These are phyloP conservation scores for Acronicta leporina DNA, from an alignment of 2,888 invertebrate species.

Conservation along the genomic window DNA sequence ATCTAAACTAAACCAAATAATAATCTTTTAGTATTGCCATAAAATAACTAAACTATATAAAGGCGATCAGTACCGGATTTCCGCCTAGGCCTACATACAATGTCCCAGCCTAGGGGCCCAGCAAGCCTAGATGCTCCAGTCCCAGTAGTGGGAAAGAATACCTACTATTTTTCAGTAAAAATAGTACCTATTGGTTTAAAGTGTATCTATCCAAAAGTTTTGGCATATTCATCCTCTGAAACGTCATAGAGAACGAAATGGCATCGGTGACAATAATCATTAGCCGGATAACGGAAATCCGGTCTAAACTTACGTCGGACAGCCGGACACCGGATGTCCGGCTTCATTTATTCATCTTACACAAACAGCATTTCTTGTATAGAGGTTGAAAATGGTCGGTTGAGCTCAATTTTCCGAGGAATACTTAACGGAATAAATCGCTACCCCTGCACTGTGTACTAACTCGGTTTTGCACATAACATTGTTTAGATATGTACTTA, in stretches of 20 bases:
- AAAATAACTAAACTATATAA: no score
- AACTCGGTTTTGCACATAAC: not conserved
- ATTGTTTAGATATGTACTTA: no score
- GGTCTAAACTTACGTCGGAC: constrained; percentile 56
- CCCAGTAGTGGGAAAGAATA: no score
- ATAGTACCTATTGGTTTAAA: not conserved
- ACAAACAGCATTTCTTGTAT: constrained; percentile 56
- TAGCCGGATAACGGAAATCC: constrained; percentile 56
- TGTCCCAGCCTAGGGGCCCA: no score
- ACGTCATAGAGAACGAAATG: constrained; percentile 45
- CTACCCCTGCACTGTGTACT: not conserved
- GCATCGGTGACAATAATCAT: constrained; percentile 55
- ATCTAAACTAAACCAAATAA: no score
- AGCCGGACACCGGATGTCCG: constrained; percentile 52
- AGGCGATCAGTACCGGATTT: no score
- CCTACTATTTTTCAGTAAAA: no score
- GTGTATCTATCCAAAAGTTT: not conserved
- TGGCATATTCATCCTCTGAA: constrained; percentile 30
- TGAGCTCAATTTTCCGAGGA: constrained; percentile 30
- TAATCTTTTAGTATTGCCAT: no score
- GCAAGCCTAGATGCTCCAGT: no score
- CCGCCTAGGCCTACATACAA: no score
- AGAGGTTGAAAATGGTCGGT: constrained; percentile 27
- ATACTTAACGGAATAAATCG: constrained; percentile 6
- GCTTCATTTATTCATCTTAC: constrained; percentile 60